These are phyloP conservation scores for Petrosia ficiformis DNA, from an alignment of 37 sponge, comb jelly and placozoan species.

Conservation along the genomic window DNA sequence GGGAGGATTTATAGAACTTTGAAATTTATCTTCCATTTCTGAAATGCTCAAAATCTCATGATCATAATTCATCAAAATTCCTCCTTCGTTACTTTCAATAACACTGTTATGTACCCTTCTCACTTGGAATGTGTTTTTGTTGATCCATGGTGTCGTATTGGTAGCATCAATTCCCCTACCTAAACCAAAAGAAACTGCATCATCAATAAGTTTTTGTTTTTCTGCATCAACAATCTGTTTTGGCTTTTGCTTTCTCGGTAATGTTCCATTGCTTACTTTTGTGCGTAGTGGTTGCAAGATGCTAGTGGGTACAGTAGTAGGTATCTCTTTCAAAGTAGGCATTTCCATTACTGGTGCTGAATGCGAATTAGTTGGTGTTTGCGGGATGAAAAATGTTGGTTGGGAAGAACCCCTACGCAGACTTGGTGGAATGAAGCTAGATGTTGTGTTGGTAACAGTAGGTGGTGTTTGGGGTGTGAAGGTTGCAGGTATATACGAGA, in stretches of 20 bases:
- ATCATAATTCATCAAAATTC: constrained; percentile 39
- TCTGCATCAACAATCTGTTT: neutral
- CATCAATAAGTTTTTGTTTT: constrained; percentile 14
- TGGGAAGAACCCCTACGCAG: no score
- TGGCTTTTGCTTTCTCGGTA: neutral
- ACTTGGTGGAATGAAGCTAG: no score
- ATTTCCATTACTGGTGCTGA: no score
- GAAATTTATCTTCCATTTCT: neutral
- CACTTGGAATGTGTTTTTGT: constrained; percentile 69
- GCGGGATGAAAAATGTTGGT: no score
- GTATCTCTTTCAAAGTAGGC: no score
- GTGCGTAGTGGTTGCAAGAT: no score
- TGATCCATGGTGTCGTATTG: constrained; percentile 42
- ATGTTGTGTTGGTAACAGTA: no score
- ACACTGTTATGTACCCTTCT: constrained; percentile 17
- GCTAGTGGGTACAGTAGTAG: no score
- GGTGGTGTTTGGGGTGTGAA: no score
- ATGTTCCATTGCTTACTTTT: no score
- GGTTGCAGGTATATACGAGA: no score
- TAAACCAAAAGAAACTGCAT: constrained; percentile 43
- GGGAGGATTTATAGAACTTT: neutral
- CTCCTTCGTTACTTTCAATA: constrained; percentile 58
- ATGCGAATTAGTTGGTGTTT: no score
- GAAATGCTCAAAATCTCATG: constrained; percentile 9
- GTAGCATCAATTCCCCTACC: constrained; percentile 70